Evolutionary conservation across 2,113 vertebrate genomes (phyloP), one percentile per base, ranked within the genome.

Genomic region (Tichodroma muraria): DNA sequence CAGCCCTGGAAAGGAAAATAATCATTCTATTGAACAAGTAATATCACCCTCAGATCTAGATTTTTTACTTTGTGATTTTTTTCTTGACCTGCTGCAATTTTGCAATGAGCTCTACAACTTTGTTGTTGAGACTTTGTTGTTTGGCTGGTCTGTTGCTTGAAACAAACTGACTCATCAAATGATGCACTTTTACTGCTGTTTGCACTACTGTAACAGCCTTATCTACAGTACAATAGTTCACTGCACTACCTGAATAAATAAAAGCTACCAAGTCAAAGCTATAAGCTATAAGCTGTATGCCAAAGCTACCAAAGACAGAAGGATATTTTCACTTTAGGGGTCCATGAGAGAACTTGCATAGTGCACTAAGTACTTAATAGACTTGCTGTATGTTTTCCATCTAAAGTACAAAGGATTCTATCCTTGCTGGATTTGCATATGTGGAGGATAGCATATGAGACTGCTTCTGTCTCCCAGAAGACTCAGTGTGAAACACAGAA

Each of bases 121-220:
- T 47, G 90, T 73, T n/a, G n/a, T n/a, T n/a, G n/a, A n/a, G n/a
- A n/a, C n/a, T n/a, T n/a, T n/a, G n/a, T n/a, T n/a, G n/a, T n/a
- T n/a, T n/a, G 64, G 22, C 56, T 95, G 15, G 21, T 83, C 71
- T 94, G 70, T 82, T 94, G 87, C 93, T 93, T 85, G 76, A 95
- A 95, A 96, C 79, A 94, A 88, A 94, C 85, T 87, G 94, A 93
- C 69, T 94, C 91, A 95, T 90, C 72, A 84, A 90, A 90, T 94
- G 85, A 93, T 91, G 63, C 61, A 53, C 94, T 91, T 97, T 93
- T 86, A 91, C 80, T 94, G 75, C 69, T 87, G 40, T 96, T 97
- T 94, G 93, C 73, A 76, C 37, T 49, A 73, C 53, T 35, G 73
- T 57, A 88, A 35, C 84, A 90, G 38, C 27, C 94, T 87, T 94